Evolutionary conservation across 2,888 invertebrate species (phyloP), one percentile per base, ranked within the genome.

Genomic region (Euzetes globulus): DNA sequence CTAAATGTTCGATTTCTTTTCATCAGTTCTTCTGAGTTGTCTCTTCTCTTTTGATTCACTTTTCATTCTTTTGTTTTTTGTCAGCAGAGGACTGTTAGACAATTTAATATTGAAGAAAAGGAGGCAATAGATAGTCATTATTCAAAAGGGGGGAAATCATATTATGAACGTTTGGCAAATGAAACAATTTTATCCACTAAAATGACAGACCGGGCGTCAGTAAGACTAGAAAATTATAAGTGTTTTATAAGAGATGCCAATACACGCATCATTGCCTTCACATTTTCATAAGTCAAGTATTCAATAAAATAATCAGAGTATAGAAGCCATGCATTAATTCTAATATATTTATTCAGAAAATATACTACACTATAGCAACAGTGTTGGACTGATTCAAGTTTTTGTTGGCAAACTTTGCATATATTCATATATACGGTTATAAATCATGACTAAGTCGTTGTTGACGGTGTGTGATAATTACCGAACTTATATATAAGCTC

Each of bases 391-490:
- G 63, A 29, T 65, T 65, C 15, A n/a, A 68, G 15, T 68, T 65
- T 68, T 68, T 68, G 68, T 68, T 68, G 45, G 41, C 68, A 68
- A 68, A 68, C 45, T 68, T 68, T 68, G 68, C 68, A 68, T 68
- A 68, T n/a, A 65, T 65, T 63, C 15, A 3, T 17, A 65, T 68
- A 68, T 68, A 68, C 17, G 37, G 68, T 45, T 68, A 68, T 68
- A 68, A 68, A 68, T 68, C 68, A 68, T 68, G 68, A 45, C 68
- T 68, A 68, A 68, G 68, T 68, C 68, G 68, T 68, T 68, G 68
- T 68, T 68, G 68, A 68, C 68, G 68, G 68, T 68, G 68, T 68
- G 68, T 68, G 68, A 68, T 68, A 68, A 68, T 68, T 68, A 68
- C 41, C 41, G 11, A 45, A 45, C 68, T 68, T 37, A 68, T 68